These are phyloP conservation scores for Galerucella pusilla DNA, from an alignment of 2,888 invertebrate species.

Conservation along the genomic window DNA sequence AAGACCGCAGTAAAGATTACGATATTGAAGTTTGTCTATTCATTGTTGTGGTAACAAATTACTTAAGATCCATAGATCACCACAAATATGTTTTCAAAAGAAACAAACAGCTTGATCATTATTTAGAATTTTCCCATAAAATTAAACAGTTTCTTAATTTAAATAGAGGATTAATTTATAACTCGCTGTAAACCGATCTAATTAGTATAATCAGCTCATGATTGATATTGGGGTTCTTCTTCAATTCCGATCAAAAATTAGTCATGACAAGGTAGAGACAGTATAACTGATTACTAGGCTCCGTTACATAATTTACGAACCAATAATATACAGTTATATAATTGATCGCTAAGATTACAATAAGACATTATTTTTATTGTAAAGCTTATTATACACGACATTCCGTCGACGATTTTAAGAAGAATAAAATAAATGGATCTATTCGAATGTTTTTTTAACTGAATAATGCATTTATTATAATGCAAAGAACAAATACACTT, in stretches of 20 bases:
- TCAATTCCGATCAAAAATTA: background rate
- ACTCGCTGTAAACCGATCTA: background rate
- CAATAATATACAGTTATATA: background rate
- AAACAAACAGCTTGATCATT: background rate
- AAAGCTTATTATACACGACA: background rate
- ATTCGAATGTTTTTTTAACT: background rate
- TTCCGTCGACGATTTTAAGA: background rate
- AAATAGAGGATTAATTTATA: too few relatives aligned
- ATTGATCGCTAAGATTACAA: background rate
- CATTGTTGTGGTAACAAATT: background rate
- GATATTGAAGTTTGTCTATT: background rate
- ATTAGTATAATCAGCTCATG: background rate
- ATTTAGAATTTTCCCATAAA: background rate
- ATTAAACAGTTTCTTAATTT: background rate
- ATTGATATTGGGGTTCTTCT: background rate
- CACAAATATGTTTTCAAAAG: background rate
- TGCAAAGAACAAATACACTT: background rate
- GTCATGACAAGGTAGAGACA: constrained; percentile 5
- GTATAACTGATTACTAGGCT: background rate
- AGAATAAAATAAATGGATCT: background rate
- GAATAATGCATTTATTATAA: background rate
- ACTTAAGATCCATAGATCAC: background rate
- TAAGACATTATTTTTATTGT: background rate
- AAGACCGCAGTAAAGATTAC: constrained; percentile 1
- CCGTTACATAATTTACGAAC: constrained; percentile 3